These are phyloP conservation scores for Centropus unirufus DNA, from an alignment of 2,113 vertebrate species.

Conservation along the genomic window DNA sequence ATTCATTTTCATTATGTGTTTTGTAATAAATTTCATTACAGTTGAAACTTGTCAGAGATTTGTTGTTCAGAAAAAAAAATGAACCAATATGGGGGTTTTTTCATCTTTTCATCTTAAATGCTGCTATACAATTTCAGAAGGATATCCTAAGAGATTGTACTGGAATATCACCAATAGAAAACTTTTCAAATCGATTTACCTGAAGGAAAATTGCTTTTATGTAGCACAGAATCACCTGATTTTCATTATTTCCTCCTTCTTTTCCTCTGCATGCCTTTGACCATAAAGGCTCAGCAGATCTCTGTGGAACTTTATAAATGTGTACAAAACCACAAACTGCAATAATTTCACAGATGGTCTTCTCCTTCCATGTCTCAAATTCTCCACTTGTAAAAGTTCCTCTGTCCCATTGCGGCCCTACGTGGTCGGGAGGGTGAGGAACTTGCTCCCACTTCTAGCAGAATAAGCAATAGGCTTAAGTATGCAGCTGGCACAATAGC, in stretches of 20 bases:
- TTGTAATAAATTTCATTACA: neutral
- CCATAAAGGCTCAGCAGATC: neutral
- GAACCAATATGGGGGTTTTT: rapidly evolving
- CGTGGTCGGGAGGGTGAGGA: neutral
- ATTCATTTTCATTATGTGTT: neutral
- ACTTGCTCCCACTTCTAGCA: neutral
- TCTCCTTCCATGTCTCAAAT: neutral
- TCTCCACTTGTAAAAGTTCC: neutral
- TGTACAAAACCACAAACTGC: neutral
- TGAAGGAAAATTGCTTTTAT: neutral
- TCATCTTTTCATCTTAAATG: neutral
- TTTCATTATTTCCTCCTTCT: slow-evolving; percentile 34
- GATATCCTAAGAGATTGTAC: neutral
- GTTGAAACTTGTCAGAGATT: neutral
- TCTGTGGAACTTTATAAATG: slow-evolving; percentile 14
- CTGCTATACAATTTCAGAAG: neutral
- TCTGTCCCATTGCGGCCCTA: rapidly evolving
- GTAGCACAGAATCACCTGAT: neutral
- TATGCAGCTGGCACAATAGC: neutral
- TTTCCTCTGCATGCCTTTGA: neutral
- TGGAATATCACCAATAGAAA: neutral
- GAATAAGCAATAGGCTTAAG: neutral
- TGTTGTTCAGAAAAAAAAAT: neutral
- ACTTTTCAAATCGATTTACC: neutral
- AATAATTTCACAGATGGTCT: neutral